These are phyloP conservation scores for Tragelaphus scriptus DNA, from an alignment of 2,113 vertebrate species.

Conservation along the genomic window DNA sequence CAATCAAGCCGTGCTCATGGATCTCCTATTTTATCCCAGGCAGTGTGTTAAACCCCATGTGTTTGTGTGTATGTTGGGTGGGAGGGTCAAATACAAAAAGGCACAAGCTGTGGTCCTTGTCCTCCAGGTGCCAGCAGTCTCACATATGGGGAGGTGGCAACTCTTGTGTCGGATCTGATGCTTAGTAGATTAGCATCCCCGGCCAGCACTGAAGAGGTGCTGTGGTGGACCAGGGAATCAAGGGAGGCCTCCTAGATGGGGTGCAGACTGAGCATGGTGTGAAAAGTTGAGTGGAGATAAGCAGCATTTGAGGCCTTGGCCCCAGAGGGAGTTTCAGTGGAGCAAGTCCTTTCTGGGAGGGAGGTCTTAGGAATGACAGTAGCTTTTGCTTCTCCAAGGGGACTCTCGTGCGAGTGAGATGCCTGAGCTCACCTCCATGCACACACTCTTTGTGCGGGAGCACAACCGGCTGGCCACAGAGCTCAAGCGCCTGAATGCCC, in stretches of 20 bases:
- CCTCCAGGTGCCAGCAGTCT: not conserved
- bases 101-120: not conserved
- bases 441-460: slow-evolving; percentile 88
- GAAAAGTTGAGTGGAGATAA: not conserved
- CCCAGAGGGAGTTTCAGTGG: not conserved
- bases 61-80: not conserved
- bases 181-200: not conserved
- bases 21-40: not conserved
- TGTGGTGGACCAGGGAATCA: not conserved
- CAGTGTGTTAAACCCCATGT: not conserved
- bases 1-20: not conserved
- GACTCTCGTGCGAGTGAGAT: slow-evolving; percentile 90
- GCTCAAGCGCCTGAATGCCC: slow-evolving; percentile 84
- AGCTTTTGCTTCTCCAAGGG: slow-evolving; percentile 72
- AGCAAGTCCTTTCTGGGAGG: not conserved
- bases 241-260: not conserved
- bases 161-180: not conserved
- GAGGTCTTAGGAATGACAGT: not conserved
- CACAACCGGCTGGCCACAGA: slow-evolving; percentile 88
- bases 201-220: not conserved
- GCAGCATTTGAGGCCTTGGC: not conserved
- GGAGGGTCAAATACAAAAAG: not conserved
- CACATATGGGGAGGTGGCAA: not conserved
- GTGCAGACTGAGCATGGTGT: not conserved
- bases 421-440: slow-evolving; percentile 87